Percentiles rank a stretch among this genome's conserved stretches.
These are phyloP conservation scores for Synergus japonicus DNA, from an alignment of 2,888 invertebrate genomes.

Conservation along the genomic window DNA sequence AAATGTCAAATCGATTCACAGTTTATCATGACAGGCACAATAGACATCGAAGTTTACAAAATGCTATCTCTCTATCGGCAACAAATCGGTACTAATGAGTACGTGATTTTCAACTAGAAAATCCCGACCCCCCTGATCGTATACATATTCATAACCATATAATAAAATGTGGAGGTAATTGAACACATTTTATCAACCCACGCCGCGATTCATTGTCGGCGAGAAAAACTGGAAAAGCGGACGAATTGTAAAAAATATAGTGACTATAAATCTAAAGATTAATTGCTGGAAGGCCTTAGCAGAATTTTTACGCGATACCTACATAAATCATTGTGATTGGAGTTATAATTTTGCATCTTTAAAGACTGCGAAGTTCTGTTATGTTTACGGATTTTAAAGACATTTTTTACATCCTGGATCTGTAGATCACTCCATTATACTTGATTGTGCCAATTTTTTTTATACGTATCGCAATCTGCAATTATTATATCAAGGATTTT, in stretches of 20 bases:
- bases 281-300: neutral
- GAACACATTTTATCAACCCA: neutral
- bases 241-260: neutral
- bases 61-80: neutral
- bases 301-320: neutral
- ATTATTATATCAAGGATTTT: no score
- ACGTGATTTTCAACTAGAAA: slow-evolving; percentile 8
- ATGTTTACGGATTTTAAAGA: neutral
- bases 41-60: neutral
- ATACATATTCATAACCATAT: neutral
- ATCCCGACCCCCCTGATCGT: neutral
- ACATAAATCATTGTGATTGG: neutral
- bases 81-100: slow-evolving; percentile 32
- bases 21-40: neutral
- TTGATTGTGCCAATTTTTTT: neutral
- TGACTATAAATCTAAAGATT: neutral
- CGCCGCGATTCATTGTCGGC: neutral
- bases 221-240: neutral
- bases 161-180: neutral
- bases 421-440: neutral
- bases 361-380: neutral
- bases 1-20: slow-evolving; percentile 35
- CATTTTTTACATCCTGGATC: neutral
- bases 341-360: neutral
- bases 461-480: neutral